Base-by-base conservation (phyloP, 1,140 invertebrate species). In the Bilobella aurantiaca region DNA sequence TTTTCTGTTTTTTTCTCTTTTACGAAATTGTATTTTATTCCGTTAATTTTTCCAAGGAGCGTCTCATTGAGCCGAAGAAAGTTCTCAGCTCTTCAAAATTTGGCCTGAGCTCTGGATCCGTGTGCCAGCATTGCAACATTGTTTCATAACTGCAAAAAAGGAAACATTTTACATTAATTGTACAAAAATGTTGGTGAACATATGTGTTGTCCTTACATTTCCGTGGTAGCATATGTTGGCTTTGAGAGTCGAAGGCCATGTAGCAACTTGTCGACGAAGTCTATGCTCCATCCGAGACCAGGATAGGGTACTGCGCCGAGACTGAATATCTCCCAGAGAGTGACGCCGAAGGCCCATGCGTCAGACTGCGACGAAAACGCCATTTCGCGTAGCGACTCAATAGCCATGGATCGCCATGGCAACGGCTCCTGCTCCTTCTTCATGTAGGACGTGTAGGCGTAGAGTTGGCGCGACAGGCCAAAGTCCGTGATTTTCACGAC, bases 401-500 rank as follows among this genome's bases (percentile, higher is more conserved):
- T 66, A 21, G 79, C 78, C 78, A 81, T 79, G 78, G 79, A 81
- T 62, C 79, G 78, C 21, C 80, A 76, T 30, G 79, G 79, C 5
- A 79, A 74, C 1, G 66, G 66, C 42, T 31, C 60, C 46, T 63
- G 60, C 49, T 65, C 29, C 34, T 63, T 62, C 31, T 58, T 57
- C 49, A 58, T 27, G 53, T 64, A 64, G 42, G n/a, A 32, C 2
- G 63, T 46, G 31, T 58, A 64, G 2, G 32, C 61, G 62, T 64
- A 67, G 23, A 67, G 63, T 46, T 67, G 78, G 63, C 78, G 76
- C 3, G 81, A 78, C 31, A 83, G 71, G 1, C 82, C 82, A 74
- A 83, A 83, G 72, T 83, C 82, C 62, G 89, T 90, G 42, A 93
- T 88, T 78, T 92, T 93, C 70, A 88, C 89, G 2, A 90, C 80